Evolutionary conservation across 2,888 invertebrate species (phyloP).

Genomic region (Hypercompe scribonia): DNA sequence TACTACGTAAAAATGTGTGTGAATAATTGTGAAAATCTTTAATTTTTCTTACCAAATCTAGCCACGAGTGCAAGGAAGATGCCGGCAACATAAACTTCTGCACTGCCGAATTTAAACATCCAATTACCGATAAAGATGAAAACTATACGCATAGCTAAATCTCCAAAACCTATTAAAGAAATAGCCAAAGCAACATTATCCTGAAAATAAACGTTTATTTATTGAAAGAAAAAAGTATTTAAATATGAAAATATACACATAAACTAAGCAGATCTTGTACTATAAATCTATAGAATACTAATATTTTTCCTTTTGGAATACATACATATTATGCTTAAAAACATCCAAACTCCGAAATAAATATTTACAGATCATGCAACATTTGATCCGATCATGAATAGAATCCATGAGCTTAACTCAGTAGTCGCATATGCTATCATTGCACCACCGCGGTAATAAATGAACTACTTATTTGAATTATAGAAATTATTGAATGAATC

Average conservation of each 20-base stretch:
- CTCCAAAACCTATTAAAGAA: slow-evolving; percentile 88
- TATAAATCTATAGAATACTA: too few species aligned
- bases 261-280: too few species aligned
- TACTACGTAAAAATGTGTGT: too few species aligned
- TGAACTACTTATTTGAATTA: too few species aligned
- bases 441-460: not conserved
- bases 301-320: too few species aligned
- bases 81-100: slow-evolving; percentile 87
- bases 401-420: too few species aligned
- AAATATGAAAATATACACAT: not conserved
- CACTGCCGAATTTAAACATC: slow-evolving; percentile 84
- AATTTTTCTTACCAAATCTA: slow-evolving; percentile 85
- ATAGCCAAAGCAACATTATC: slow-evolving; percentile 87
- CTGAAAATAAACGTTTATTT: slow-evolving; percentile 58
- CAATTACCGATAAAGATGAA: slow-evolving; percentile 85
- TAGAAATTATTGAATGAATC: too few species aligned
- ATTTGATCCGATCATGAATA: too few species aligned
- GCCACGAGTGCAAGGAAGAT: slow-evolving; percentile 78
- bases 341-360: too few species aligned
- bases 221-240: not conserved
- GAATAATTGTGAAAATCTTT: not conserved
- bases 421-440: too few species aligned
- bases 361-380: too few species aligned
- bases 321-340: too few species aligned
- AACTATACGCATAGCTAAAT: slow-evolving; percentile 87